Evolutionary conservation across 2,888 invertebrate species (phyloP).

Genomic region (Glaucopsyche alexis): DNA sequence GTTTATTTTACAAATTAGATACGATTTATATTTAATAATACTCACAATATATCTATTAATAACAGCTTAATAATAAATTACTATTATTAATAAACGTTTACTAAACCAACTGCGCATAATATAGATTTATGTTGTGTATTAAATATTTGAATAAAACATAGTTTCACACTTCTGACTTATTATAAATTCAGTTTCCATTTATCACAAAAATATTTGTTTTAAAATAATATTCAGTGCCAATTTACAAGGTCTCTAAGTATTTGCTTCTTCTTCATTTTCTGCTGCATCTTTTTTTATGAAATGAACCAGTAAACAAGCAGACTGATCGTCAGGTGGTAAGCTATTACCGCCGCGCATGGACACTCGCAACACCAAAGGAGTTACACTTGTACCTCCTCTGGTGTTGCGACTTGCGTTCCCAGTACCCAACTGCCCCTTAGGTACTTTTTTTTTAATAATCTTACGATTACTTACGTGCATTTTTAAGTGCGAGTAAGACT

Average conservation of each 20-base stretch:
- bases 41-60: slow-evolving; percentile 14
- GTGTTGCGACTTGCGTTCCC: too few species aligned
- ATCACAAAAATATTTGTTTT: background rate
- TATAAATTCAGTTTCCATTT: background rate
- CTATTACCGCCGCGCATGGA: too few species aligned
- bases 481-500: too few species aligned
- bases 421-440: too few species aligned
- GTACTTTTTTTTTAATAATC: too few species aligned
- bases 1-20: slow-evolving; percentile 14
- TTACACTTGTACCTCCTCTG: too few species aligned
- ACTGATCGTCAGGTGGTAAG: too few species aligned
- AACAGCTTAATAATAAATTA: slow-evolving; percentile 16
- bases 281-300: too few species aligned
- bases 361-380: too few species aligned
- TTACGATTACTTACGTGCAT: too few species aligned
- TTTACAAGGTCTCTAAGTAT: background rate
- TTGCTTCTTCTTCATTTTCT: background rate
- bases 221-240: background rate
- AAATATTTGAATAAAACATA: slow-evolving; percentile 22
- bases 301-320: too few species aligned
- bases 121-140: slow-evolving; percentile 3
- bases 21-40: slow-evolving; percentile 24
- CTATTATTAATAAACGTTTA: slow-evolving; percentile 3
- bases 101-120: background rate
- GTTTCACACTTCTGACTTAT: background rate